These are phyloP conservation scores for Papilio protenor DNA, from an alignment of 2,888 invertebrate genomes.

Conservation along the genomic window DNA sequence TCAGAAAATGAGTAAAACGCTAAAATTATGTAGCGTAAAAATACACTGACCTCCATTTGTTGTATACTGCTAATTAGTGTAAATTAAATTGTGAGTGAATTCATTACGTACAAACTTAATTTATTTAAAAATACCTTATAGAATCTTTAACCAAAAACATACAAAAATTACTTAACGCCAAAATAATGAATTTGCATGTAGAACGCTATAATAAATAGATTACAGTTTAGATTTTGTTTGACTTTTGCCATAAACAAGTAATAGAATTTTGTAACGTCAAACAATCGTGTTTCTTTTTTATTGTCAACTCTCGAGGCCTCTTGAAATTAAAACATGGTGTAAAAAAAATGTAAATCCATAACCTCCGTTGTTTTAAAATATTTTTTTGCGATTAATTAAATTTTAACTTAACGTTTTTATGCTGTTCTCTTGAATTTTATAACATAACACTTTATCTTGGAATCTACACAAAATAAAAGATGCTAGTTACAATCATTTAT, in stretches of 20 bases:
- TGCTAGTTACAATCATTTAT: no score
- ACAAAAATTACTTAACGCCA: constrained; percentile 32
- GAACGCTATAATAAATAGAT: constrained; percentile 35
- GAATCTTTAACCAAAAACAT: constrained; percentile 28
- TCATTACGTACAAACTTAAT: constrained; percentile 35
- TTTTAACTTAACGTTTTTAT: background rate
- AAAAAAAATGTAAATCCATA: background rate
- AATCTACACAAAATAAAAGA: background rate
- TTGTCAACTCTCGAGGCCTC: background rate
- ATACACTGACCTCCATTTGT: constrained; percentile 37
- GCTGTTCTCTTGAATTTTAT: background rate
- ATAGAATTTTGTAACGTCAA: constrained; percentile 37
- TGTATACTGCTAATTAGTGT: constrained; percentile 9
- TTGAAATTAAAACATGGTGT: background rate
- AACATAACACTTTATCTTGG: background rate
- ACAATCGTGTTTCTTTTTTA: constrained; percentile 22
- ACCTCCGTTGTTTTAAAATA: background rate
- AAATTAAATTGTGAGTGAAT: constrained; percentile 29
- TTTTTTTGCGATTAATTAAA: background rate
- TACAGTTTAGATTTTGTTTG: constrained; percentile 42
- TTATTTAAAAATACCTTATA: constrained; percentile 29
- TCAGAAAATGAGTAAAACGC: background rate
- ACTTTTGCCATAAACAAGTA: constrained; percentile 39
- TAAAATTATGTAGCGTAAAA: background rate
- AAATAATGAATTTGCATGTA: constrained; percentile 40